Base-by-base conservation (phyloP, 2,113 vertebrate species). In the Hemibagrus wyckioides region DNA sequence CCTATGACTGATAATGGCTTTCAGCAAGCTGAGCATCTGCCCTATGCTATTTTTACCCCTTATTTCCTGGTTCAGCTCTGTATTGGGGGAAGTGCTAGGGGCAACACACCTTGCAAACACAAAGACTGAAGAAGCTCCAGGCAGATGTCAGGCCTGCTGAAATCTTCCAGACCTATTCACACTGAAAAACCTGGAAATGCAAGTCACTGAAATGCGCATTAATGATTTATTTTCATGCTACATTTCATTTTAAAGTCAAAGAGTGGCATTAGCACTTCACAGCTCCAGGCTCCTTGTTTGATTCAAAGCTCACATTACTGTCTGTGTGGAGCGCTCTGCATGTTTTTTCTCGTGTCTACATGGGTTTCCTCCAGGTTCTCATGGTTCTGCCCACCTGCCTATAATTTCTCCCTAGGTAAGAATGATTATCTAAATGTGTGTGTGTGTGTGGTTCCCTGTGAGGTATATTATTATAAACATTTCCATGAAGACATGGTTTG, bases 1-100 rank as follows among this genome's bases (percentile, higher is more conserved):
- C n/a, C 87, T 61, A 83, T 85, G 81, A 87, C 88, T 86, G 90
- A 89, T 91, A 91, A 91, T 88, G 87, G 88, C 88, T 91, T 90
- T 88, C 86, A 87, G 87, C 87, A 85, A 88, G 83, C 79, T 57
- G 69, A 88, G 85, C 90, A 87, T 88, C 90, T 91, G 87, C 67
- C 82, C 50, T 56, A 19, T 71, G 67, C 86, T 91, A 91, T 91
- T 91, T 91, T 88, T 91, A 88, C 82, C 52, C 41, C 71, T 87
- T 88, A 83, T 83, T 87, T 88, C 88, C 82, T 73, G 59, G 69
- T 86, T 77, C 61, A 69, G 59, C 73, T 82, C 73, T 75, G 88
- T 88, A 87, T 85, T 86, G 65, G 82, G 83, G 67, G 82, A 56
- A 73, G 83, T 82, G 86, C 59, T 71, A 69, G 39, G 54, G 79